Conservation (phyloP, 2,888 invertebrate species). For the Caenorhabditis japonica region DNA sequence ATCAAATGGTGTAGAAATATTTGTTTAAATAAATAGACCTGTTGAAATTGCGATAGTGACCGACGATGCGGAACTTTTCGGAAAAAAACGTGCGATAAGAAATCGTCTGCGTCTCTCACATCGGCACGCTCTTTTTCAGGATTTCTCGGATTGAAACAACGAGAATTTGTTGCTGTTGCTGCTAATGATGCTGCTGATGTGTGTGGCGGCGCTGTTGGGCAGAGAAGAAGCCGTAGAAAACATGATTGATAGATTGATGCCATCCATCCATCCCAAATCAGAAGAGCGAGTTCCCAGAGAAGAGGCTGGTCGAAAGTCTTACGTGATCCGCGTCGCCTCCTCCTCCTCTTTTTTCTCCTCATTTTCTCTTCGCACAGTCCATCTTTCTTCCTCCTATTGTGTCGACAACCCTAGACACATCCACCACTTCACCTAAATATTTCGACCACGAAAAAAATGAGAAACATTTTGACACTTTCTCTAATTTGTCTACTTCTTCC, state of each 20-base stretch:
- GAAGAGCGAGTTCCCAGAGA: constrained; percentile 29
- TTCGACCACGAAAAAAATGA: too few relatives aligned
- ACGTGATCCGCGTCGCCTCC: constrained; percentile 29
- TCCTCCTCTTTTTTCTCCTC: constrained; percentile 1
- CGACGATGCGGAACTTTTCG: background rate
- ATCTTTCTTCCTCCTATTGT: constrained; percentile 18
- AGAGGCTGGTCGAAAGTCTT: constrained; percentile 40
- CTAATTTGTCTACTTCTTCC: constrained; percentile 5
- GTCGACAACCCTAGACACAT: constrained; percentile 12
- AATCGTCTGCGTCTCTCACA: constrained; percentile 7
- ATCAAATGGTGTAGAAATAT: too few relatives aligned
- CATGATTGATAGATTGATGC: constrained; percentile 19
- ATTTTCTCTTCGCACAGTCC: constrained; percentile 8
- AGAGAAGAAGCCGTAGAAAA: constrained; percentile 13
- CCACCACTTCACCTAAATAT: constrained; percentile 44
- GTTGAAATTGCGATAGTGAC: constrained; percentile 22
- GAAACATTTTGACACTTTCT: constrained; percentile 26
- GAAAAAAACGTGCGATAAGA: constrained; percentile 42
- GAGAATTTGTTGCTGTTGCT: too few relatives aligned
- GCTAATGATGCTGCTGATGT: too few relatives aligned
- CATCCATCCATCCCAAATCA: constrained; percentile 21
- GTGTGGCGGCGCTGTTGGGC: background rate
- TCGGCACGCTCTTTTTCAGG: background rate
- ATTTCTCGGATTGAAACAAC: constrained; percentile 22
- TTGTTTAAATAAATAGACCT: constrained; percentile 19